phyloP scores from a whole-genome alignment of 2,888 invertebrate species.

The Andrena chrysosceles region DNA sequence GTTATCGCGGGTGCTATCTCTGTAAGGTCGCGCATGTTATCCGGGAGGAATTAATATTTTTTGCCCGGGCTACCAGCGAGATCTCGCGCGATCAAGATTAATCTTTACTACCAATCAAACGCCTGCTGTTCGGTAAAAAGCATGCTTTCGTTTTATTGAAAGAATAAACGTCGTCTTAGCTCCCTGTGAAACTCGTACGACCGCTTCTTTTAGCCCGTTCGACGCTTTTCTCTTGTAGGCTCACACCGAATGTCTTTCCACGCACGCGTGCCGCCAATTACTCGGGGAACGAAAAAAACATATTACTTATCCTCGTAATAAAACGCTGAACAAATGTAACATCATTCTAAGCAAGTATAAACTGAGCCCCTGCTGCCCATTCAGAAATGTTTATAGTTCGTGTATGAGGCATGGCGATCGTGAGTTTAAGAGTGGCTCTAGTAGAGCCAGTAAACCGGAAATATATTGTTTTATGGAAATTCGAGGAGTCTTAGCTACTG shows the following conservation, averaged over 20 bases:
- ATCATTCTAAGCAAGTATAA: slow-evolving; percentile 29
- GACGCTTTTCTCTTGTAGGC: neutral
- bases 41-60: slow-evolving; percentile 54
- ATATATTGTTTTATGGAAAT: neutral
- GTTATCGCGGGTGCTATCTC: slow-evolving; percentile 42
- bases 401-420: neutral
- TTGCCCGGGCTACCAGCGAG: slow-evolving; percentile 15
- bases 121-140: slow-evolving; percentile 34
- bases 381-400: neutral
- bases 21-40: slow-evolving; percentile 39
- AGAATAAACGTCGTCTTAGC: slow-evolving; percentile 40
- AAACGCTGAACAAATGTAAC: slow-evolving; percentile 31
- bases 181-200: slow-evolving; percentile 11
- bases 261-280: slow-evolving; percentile 26
- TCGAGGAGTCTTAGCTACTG: too few relatives aligned
- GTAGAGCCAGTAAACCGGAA: neutral
- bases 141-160: slow-evolving; percentile 48
- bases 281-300: slow-evolving; percentile 9
- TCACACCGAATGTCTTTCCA: slow-evolving; percentile 15
- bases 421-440: neutral
- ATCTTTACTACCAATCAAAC: slow-evolving; percentile 62
- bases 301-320: slow-evolving; percentile 30
- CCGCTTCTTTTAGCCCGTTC: neutral
- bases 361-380: neutral
- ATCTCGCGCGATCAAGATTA: slow-evolving; percentile 54